A percentile compares a stretch with the other conserved stretches of the same genome.
These are phyloP conservation scores for Andrena trimmerana DNA, from an alignment of 2,888 invertebrate genomes.

Conservation along the genomic window DNA sequence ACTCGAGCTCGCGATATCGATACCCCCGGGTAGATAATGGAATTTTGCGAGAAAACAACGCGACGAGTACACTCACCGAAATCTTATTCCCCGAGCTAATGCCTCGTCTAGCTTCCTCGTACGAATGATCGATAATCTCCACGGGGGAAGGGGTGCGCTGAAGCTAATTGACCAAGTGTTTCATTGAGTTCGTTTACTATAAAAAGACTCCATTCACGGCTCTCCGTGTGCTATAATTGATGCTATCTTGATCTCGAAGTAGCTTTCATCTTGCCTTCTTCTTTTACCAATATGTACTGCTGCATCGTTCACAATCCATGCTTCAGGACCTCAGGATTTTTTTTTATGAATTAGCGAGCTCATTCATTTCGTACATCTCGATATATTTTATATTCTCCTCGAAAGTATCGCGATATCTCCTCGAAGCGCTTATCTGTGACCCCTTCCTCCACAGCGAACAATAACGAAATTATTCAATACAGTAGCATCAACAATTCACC, in stretches of 20 bases:
- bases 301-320: neutral
- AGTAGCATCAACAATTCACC: too few relatives aligned
- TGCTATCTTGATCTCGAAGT: neutral
- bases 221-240: neutral
- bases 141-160: neutral
- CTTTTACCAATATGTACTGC: neutral
- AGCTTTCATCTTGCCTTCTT: neutral
- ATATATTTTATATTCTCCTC: too few relatives aligned
- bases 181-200: neutral
- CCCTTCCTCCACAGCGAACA: too few relatives aligned
- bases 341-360: too few relatives aligned
- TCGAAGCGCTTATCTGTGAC: too few relatives aligned
- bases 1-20: neutral
- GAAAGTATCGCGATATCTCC: too few relatives aligned
- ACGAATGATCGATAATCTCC: conserved; percentile 6
- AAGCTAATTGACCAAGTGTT: neutral
- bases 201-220: neutral
- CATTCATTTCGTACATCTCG: too few relatives aligned
- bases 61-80: neutral
- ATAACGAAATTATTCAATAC: too few relatives aligned
- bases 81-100: neutral
- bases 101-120: neutral
- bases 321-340: neutral
- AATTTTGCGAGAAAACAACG: conserved; percentile 6
- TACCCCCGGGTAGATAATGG: conserved; percentile 1